Evolutionary conservation across 2,888 invertebrate genomes (phyloP).

Genomic region (Mythimna loreyi): DNA sequence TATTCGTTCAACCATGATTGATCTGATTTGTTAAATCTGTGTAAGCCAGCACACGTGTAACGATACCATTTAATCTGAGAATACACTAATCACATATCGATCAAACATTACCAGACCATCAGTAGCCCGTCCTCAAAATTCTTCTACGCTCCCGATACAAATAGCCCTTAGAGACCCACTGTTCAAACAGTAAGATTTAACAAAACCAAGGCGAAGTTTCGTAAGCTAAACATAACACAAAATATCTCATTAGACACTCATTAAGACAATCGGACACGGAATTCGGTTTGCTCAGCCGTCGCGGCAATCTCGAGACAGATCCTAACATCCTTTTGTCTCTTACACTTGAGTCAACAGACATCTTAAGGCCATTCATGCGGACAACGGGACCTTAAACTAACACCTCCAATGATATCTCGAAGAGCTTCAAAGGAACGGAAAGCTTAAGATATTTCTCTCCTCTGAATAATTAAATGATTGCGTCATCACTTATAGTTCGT

Average conservation of each 20-base stretch:
- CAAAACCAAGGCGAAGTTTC: slow-evolving; percentile 65
- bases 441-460: slow-evolving; percentile 21
- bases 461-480: neutral
- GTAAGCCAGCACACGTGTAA: neutral
- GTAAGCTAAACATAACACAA: slow-evolving; percentile 70
- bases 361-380: slow-evolving; percentile 66
- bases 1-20: slow-evolving; percentile 2
- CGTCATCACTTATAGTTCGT: neutral
- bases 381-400: slow-evolving; percentile 58
- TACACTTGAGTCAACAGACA: slow-evolving; percentile 82
- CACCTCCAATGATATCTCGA: slow-evolving; percentile 26
- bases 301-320: slow-evolving; percentile 77
- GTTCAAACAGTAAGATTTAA: slow-evolving; percentile 60
- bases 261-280: slow-evolving; percentile 77
- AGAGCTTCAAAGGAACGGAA: slow-evolving; percentile 31
- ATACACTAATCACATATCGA: slow-evolving; percentile 21
- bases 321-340: slow-evolving; percentile 81
- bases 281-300: slow-evolving; percentile 84
- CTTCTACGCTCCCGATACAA: slow-evolving; percentile 21
- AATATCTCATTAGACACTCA: slow-evolving; percentile 80
- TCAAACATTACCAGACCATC: slow-evolving; percentile 17
- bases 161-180: slow-evolving; percentile 37
- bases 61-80: slow-evolving; percentile 19
- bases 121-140: slow-evolving; percentile 31
- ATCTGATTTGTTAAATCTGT: slow-evolving; percentile 21